Evolutionary conservation across 2,888 invertebrate genomes (phyloP).

Genomic region (Stomorhina lunata): DNA sequence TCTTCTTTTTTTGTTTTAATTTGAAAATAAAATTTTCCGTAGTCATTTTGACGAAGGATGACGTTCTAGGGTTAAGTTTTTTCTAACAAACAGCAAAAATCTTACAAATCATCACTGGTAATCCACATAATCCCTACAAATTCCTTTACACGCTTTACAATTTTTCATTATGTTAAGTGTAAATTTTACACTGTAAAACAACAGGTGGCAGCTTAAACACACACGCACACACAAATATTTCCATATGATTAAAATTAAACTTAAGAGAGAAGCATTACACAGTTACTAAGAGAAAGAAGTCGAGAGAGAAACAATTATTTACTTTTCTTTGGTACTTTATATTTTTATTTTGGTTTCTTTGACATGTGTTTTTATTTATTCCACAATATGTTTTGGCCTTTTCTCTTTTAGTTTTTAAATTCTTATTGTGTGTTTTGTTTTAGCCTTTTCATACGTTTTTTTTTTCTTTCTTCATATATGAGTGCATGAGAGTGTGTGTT

Average conservation of each 20-base stretch:
- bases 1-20: no score
- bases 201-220: slow-evolving; percentile 42
- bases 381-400: slow-evolving; percentile 43
- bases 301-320: neutral
- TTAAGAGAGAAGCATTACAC: neutral
- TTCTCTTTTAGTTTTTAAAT: slow-evolving; percentile 24
- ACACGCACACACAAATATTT: slow-evolving; percentile 24
- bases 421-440: slow-evolving; percentile 7
- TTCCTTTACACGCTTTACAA: no score
- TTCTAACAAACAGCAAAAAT: no score
- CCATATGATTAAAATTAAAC: neutral
- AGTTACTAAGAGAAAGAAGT: neutral
- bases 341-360: slow-evolving; percentile 7
- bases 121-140: neutral
- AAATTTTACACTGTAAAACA: neutral
- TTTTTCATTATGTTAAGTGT: no score
- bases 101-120: no score
- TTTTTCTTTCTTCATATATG: no score
- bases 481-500: neutral
- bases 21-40: no score
- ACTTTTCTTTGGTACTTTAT: neutral
- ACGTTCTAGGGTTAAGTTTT: no score
- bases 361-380: slow-evolving; percentile 22
- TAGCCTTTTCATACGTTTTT: slow-evolving; percentile 9
- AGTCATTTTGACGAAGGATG: no score